Evolutionary conservation across 1,140 invertebrate species (phyloP).

Genomic region (Catajapyx aquilonaris): DNA sequence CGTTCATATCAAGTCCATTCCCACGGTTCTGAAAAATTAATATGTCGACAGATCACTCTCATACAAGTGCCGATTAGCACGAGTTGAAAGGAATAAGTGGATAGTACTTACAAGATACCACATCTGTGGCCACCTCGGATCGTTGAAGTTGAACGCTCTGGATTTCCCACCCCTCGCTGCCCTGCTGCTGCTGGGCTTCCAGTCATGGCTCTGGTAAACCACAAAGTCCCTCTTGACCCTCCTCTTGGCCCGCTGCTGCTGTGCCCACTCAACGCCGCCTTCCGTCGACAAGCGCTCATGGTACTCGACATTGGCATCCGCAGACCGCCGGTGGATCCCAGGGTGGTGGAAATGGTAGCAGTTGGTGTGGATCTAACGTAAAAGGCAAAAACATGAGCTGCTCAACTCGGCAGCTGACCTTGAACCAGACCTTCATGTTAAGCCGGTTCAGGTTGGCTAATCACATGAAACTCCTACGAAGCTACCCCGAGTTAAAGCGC

Average conservation of each 20-base stretch:
- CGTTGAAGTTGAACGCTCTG: constrained; percentile 35
- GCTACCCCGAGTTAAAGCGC: too few species aligned
- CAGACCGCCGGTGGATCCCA: constrained; percentile 19
- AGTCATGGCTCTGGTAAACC: constrained; percentile 6
- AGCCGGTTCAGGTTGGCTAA: too few species aligned
- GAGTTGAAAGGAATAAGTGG: too few species aligned
- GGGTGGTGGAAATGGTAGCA: constrained; percentile 22
- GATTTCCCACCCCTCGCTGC: constrained; percentile 8
- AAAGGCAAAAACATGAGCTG: too few species aligned
- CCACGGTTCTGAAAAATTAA: constrained; percentile 52
- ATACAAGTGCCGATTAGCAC: too few species aligned
- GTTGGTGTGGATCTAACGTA: constrained; percentile 18
- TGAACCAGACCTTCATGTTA: too few species aligned
- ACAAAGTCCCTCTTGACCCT: constrained; percentile 19
- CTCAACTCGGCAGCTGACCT: too few species aligned
- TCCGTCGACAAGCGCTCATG: constrained; percentile 15
- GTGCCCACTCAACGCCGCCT: constrained; percentile 18
- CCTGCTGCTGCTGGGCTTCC: constrained; percentile 1
- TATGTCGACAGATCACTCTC: too few species aligned
- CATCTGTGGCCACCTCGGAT: constrained; percentile 69
- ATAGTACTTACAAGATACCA: constrained; percentile 75
- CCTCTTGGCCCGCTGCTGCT: constrained; percentile 21
- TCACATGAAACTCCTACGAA: too few species aligned
- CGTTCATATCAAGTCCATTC: constrained; percentile 76
- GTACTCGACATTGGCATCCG: constrained; percentile 15